Percentiles rank a stretch among this genome's conserved stretches.
Evolutionary conservation across 2,113 vertebrate genomes (phyloP).

Genomic region (Crotalus horridus): DNA sequence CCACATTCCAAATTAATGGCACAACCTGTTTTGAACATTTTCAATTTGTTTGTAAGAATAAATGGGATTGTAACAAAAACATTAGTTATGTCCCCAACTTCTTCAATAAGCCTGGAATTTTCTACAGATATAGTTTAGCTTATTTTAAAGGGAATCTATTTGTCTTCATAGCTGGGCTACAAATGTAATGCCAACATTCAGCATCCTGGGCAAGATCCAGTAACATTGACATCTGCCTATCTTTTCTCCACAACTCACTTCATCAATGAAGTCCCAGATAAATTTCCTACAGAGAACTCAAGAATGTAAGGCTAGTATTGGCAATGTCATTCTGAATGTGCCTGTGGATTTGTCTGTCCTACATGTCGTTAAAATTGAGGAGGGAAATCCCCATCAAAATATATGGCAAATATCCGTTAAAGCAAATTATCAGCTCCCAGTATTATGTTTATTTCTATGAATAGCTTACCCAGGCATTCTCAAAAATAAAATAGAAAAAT

Average conservation of each 20-base stretch:
- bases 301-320: neutral
- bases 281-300: neutral
- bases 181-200: neutral
- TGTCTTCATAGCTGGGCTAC: neutral
- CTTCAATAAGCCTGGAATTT: neutral
- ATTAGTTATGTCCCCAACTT: neutral
- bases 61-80: neutral
- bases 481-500: neutral
- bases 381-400: neutral
- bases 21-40: neutral
- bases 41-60: rapidly evolving
- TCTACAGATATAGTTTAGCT: neutral
- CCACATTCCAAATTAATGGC: neutral
- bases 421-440: neutral
- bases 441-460: neutral
- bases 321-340: neutral
- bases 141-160: neutral
- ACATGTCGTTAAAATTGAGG: neutral
- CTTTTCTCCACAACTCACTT: neutral
- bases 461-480: neutral
- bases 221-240: neutral
- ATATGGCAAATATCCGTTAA: neutral
- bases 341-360: neutral
- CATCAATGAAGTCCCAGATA: neutral
- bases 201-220: neutral